A percentile compares a stretch with the other conserved stretches of the same genome.
These are phyloP conservation scores for Arbacia lixula DNA, from an alignment of 53 echinoderm and acorn worm species.

Conservation along the genomic window DNA sequence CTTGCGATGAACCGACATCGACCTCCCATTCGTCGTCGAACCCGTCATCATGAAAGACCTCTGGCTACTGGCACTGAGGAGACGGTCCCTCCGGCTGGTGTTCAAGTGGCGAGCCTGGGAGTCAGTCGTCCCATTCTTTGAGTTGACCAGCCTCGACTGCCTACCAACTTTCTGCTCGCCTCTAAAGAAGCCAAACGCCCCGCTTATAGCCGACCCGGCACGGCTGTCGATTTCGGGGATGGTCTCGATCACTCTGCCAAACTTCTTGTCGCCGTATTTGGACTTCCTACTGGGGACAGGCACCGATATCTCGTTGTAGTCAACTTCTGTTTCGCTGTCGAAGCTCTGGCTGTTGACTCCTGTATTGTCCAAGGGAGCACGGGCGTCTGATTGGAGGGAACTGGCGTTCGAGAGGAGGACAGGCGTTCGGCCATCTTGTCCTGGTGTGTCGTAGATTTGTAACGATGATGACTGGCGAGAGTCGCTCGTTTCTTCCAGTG, in stretches of 20 bases:
- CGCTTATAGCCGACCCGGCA: slow-evolving; percentile 5
- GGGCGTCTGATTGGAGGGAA: neutral
- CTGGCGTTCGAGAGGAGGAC: neutral
- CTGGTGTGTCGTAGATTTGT: neutral
- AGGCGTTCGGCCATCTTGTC: neutral
- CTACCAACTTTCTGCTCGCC: neutral
- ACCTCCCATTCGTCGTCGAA: slow-evolving; percentile 3
- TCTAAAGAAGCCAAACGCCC: neutral
- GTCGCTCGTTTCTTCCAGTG: neutral
- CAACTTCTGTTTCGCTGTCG: neutral
- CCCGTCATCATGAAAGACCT: slow-evolving; percentile 34
- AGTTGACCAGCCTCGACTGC: neutral
- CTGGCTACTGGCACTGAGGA: slow-evolving; percentile 36
- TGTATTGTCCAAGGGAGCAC: neutral
- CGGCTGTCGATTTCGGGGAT: slow-evolving; percentile 49
- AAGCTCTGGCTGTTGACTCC: neutral
- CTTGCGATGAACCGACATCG: slow-evolving; percentile 14
- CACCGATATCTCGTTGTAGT: slow-evolving; percentile 23
- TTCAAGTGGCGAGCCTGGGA: slow-evolving; percentile 3
- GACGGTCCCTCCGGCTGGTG: neutral
- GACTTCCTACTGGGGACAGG: slow-evolving; percentile 6
- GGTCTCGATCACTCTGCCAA: slow-evolving; percentile 24
- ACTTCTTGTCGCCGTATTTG: slow-evolving; percentile 35
- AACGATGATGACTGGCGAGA: neutral
- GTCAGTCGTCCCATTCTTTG: neutral